Evolutionary conservation across 2,797 vertebrate species (phyloP).

Genomic region (Eospalax fontanierii): DNA sequence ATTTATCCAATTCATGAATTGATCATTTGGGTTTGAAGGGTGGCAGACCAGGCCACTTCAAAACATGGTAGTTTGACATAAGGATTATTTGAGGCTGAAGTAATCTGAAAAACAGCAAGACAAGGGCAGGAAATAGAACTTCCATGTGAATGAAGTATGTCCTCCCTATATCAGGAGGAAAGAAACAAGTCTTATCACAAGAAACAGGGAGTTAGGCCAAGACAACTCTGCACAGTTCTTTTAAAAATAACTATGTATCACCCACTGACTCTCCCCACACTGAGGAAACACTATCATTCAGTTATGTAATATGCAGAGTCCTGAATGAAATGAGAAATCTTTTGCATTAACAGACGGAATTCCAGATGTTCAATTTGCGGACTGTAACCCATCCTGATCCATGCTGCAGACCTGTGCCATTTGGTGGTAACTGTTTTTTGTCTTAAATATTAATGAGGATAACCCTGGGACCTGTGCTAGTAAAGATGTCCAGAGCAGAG

Average conservation of each 20-base stretch:
- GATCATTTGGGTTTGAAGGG: constrained; percentile 7
- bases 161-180: not conserved
- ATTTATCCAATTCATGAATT: constrained; percentile 8
- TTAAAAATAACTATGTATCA: not conserved
- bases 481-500: not conserved
- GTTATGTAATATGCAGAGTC: not conserved
- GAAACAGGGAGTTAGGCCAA: not conserved
- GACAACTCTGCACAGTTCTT: not conserved
- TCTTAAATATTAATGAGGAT: not conserved
- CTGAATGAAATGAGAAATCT: not conserved
- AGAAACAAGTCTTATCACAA: not conserved
- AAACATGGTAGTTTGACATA: not conserved
- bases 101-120: not conserved
- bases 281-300: not conserved
- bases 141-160: not conserved
- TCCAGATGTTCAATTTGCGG: not conserved
- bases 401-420: not conserved
- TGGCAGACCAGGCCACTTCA: not conserved
- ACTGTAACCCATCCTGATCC: not conserved
- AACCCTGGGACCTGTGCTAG: not conserved
- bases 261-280: no score
- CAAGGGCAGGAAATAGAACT: not conserved
- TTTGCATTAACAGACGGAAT: constrained; percentile 1
- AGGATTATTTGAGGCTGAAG: not conserved
- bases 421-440: not conserved